Percentiles rank a stretch among this genome's conserved stretches.
Conservation (phyloP, 2,797 vertebrate genomes). For the Tympanoctomys barrerae region DNA sequence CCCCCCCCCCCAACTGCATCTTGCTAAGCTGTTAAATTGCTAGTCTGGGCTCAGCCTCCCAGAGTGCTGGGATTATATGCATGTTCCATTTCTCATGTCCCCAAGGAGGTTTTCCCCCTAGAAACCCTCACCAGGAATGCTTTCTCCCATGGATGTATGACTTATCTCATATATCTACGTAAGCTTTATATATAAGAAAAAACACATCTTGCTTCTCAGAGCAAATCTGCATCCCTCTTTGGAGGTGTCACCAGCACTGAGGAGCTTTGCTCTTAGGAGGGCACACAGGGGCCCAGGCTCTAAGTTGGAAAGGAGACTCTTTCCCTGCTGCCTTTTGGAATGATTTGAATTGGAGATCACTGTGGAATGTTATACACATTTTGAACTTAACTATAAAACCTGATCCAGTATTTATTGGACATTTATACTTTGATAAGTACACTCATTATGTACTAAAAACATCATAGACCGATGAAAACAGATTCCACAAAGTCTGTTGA, state of each 20-base stretch:
- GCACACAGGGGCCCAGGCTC: not conserved
- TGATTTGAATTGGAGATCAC: not conserved
- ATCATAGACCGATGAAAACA: not conserved
- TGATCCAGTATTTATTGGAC: not conserved
- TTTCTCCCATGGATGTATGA: not conserved
- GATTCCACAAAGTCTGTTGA: not conserved
- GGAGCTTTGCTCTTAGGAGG: not conserved
- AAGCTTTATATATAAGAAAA: not conserved
- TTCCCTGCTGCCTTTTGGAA: not conserved
- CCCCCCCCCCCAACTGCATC: too few relatives aligned
- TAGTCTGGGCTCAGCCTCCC: too few relatives aligned
- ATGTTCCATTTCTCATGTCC: not conserved
- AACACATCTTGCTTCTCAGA: not conserved
- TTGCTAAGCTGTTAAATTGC: too few relatives aligned
- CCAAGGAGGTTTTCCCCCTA: not conserved
- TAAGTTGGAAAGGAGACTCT: too few relatives aligned
- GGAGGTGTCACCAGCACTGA: not conserved
- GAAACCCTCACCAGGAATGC: not conserved
- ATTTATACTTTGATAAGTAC: not conserved
- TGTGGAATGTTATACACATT: not conserved
- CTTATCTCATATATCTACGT: not conserved
- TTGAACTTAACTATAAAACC: not conserved
- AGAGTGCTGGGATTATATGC: too few relatives aligned
- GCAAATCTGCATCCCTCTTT: not conserved
- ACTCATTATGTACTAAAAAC: not conserved